Percentiles rank a stretch among this genome's conserved stretches.
phyloP scores from a whole-genome alignment of 2,113 vertebrate genomes.

The Aramus guarauna region DNA sequence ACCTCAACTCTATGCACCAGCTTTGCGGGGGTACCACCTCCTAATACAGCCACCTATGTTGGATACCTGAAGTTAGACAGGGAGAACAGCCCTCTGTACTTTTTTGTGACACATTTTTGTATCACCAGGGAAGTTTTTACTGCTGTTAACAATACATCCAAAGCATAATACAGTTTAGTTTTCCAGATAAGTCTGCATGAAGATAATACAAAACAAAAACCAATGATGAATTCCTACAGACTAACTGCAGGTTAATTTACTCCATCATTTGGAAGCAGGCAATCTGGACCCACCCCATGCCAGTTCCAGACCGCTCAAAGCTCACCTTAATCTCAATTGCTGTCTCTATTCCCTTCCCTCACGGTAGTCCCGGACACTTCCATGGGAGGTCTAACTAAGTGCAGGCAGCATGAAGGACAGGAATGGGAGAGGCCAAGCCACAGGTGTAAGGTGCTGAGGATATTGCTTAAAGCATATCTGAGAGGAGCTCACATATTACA shows the following conservation, averaged over 20 bases:
- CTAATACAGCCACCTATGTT: not conserved
- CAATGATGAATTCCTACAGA: not conserved
- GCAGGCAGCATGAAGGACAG: not conserved
- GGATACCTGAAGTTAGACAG: not conserved
- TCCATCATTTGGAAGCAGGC: not conserved
- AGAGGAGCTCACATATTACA: not conserved
- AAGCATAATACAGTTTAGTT: not conserved
- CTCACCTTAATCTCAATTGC: not conserved
- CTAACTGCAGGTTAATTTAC: not conserved
- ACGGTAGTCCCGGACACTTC: not conserved
- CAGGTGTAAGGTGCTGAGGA: not conserved
- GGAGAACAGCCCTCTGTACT: not conserved
- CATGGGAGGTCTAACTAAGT: not conserved
- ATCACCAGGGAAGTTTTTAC: not conserved
- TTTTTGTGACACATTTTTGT: not conserved
- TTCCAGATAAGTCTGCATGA: not conserved
- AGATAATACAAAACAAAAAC: not conserved
- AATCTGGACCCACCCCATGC: not conserved
- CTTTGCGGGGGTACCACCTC: not conserved
- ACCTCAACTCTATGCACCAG: not conserved
- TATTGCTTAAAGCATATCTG: not conserved
- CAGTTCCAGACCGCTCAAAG: not conserved
- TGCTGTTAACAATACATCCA: not conserved
- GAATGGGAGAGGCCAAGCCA: not conserved
- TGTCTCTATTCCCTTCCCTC: not conserved